Evolutionary conservation across 2,888 invertebrate species (phyloP), one percentile per base, ranked within the genome.

Genomic region (Lymantria monacha): DNA sequence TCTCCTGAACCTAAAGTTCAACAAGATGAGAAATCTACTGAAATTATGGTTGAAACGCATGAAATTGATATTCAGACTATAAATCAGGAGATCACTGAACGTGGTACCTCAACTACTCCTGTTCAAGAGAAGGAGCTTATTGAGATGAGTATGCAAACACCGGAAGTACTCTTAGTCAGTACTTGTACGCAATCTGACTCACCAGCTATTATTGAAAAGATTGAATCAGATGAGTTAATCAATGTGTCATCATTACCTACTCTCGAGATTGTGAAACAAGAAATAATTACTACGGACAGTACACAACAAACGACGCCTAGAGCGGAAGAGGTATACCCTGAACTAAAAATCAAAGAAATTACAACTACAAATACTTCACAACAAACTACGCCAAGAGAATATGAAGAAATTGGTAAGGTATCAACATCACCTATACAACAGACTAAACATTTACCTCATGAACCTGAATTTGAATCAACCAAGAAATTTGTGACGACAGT

Each of bases 111-210:
- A 9, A 91, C 84, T 30, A 74, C 84, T 41, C 89, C 89, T 13
- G 60, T 80, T 1, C 72, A 80, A 56, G 74, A 78, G 48, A 83
- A 74, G 46, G 77, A 80, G 61, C 50, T 79, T 38, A 67, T 69
- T 9, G 85, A 87, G 70, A 85, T 74, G 37, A 84, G 82, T 55
- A 86, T 81, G 50, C 89, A 83, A 74, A 92, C 82, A 52, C 85
- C 76, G 58, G 88, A 85, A 61, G 65, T 89, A 42, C 74, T 83
- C 44, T 61, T 83, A n/a, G 73, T 80, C 0, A 84, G 79, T 62
- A 71, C 76, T 42, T 87, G 72, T 53, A 85, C 91, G 10, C 93
- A 93, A 70, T 87, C 89, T 3, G 88, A 92, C 52, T 69, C 79
- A 45, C 69, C 76, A 3, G 55, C 57, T 3, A 47, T 48, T 1